Evolutionary conservation across 2,888 invertebrate species (phyloP).

Genomic region (Tipula helvola): DNA sequence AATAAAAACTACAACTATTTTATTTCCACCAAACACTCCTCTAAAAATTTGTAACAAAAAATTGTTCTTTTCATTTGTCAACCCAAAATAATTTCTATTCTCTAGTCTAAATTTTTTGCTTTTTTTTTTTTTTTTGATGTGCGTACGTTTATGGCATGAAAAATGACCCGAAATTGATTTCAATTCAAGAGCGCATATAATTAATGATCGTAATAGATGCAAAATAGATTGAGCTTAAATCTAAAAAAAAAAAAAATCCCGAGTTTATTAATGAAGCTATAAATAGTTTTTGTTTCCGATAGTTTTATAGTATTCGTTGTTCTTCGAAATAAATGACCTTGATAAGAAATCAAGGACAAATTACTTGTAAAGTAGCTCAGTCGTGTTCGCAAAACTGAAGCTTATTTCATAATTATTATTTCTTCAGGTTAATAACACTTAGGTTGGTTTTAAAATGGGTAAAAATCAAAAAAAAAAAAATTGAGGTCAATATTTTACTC

Average conservation of each 20-base stretch:
- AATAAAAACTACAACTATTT: not conserved
- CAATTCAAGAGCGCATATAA: slow-evolving; percentile 9
- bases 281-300: no score
- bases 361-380: not conserved
- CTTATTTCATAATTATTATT: not conserved
- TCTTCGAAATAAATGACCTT: not conserved
- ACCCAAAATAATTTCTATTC: not conserved
- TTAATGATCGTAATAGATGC: not conserved
- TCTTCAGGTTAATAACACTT: not conserved
- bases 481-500: no score
- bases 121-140: not conserved
- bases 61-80: no score
- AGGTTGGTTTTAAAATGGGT: no score
- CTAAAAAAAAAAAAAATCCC: not conserved
- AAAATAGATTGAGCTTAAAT: not conserved
- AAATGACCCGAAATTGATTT: slow-evolving; percentile 10
- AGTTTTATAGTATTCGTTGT: not conserved
- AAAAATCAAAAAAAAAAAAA: no score
- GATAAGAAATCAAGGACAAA: not conserved
- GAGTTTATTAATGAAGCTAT: not conserved
- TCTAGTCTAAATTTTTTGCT: not conserved
- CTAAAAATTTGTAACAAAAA: not conserved
- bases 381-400: not conserved
- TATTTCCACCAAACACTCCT: not conserved
- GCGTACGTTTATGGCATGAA: slow-evolving; percentile 6